A percentile compares a stretch with the other conserved stretches of the same genome.
Evolutionary conservation across 1,140 invertebrate species (phyloP).

Genomic region (Atopsyche davidsoni): DNA sequence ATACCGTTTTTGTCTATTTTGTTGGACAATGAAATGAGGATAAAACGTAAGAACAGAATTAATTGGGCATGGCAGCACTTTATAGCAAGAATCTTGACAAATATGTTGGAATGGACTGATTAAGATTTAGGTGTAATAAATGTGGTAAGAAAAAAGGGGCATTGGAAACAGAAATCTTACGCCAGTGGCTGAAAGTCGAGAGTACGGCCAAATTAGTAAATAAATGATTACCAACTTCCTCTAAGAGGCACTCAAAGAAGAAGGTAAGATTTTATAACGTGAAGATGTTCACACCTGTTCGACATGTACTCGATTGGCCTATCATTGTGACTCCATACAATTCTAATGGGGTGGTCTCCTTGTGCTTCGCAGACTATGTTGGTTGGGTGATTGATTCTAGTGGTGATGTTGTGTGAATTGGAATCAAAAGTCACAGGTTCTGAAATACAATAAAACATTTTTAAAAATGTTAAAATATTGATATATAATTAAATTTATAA

Average conservation of each 20-base stretch:
- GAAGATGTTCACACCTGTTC: slow-evolving; percentile 40
- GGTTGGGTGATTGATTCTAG: slow-evolving; percentile 61
- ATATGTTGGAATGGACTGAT: too few species aligned
- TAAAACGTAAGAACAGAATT: too few species aligned
- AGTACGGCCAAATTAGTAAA: slow-evolving; percentile 1
- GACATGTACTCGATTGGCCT: slow-evolving; percentile 55
- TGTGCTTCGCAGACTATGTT: slow-evolving; percentile 74
- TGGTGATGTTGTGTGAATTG: slow-evolving; percentile 60
- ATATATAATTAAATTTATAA: too few species aligned
- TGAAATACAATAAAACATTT: slow-evolving; percentile 48
- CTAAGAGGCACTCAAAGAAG: background rate
- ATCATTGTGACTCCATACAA: slow-evolving; percentile 69
- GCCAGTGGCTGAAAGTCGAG: too few species aligned
- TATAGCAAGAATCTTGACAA: too few species aligned
- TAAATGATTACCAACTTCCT: background rate
- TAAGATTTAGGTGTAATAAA: too few species aligned
- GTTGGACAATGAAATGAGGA: too few species aligned
- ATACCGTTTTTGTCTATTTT: too few species aligned
- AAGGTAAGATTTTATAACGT: background rate
- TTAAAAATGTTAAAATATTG: background rate
- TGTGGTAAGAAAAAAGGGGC: too few species aligned
- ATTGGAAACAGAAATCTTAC: too few species aligned
- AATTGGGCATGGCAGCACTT: too few species aligned
- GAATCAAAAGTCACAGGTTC: slow-evolving; percentile 74
- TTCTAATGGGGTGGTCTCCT: slow-evolving; percentile 78